Percentiles rank a stretch among this genome's conserved stretches.
Conservation (phyloP, 2,797 vertebrate species). For the Okamejei kenojei region DNA sequence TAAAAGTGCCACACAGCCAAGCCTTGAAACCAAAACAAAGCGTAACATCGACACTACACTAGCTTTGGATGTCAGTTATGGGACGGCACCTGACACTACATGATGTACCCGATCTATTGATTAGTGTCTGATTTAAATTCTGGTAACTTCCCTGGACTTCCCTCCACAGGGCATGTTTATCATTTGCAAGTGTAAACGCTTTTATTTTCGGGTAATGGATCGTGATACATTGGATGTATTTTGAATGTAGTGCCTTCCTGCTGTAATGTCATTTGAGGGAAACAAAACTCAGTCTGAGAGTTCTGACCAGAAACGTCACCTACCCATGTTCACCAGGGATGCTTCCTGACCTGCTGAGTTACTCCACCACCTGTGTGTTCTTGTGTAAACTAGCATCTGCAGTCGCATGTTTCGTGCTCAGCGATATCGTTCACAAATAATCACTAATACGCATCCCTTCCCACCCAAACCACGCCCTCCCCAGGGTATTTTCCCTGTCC, state of each 20-base stretch:
- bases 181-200: neutral
- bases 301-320: too few relatives aligned
- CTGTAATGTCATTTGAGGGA: neutral
- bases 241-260: neutral
- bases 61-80: neutral
- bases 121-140: neutral
- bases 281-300: too few relatives aligned
- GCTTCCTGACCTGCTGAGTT: too few relatives aligned
- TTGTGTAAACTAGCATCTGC: too few relatives aligned
- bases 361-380: too few relatives aligned
- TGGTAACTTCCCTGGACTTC: neutral
- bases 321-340: too few relatives aligned
- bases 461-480: too few relatives aligned
- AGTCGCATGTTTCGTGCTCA: too few relatives aligned
- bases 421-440: too few relatives aligned
- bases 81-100: neutral
- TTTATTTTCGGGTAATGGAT: neutral
- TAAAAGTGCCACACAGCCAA: neutral
- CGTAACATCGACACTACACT: neutral
- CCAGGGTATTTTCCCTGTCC: too few relatives aligned
- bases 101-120: neutral
- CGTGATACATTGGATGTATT: neutral
- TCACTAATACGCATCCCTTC: too few relatives aligned
- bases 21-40: neutral
- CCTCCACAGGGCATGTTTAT: neutral